These are phyloP conservation scores for Micrastur ruficollis DNA, from an alignment of 2,797 vertebrate genomes.

Conservation along the genomic window DNA sequence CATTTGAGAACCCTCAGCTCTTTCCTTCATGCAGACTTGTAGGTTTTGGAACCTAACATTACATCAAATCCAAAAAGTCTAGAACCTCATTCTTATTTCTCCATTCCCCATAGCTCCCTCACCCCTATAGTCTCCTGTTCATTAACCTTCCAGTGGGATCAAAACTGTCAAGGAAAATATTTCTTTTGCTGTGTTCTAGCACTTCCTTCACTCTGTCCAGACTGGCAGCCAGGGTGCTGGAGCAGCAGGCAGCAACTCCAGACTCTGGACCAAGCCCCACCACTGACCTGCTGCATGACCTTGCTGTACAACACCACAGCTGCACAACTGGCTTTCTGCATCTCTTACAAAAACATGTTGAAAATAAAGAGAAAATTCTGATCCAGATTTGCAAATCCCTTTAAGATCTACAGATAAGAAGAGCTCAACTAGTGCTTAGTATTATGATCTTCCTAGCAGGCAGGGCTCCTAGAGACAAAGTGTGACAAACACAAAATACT, in stretches of 20 bases:
- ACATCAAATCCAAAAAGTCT: background rate
- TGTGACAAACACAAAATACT: background rate
- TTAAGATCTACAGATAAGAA: background rate
- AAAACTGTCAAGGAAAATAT: background rate
- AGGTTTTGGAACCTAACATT: background rate
- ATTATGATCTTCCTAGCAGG: background rate
- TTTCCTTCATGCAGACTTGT: background rate
- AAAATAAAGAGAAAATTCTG: background rate
- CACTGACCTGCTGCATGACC: background rate
- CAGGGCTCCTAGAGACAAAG: background rate
- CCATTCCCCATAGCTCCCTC: background rate
- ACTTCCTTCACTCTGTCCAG: background rate
- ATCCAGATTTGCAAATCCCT: background rate
- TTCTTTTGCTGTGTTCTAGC: background rate
- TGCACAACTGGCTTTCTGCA: background rate
- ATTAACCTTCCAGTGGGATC: background rate
- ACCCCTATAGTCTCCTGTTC: background rate
- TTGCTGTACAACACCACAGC: background rate
- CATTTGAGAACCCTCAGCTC: background rate
- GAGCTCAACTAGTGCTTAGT: background rate
- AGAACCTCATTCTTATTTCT: background rate
- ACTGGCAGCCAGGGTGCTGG: background rate
- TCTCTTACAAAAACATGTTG: rapidly evolving
- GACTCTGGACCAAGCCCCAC: background rate
- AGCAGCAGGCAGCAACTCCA: background rate